Evolutionary conservation across 2,113 vertebrate species (phyloP), one percentile per base, ranked within the genome.

Genomic region (Procavia capensis): DNA sequence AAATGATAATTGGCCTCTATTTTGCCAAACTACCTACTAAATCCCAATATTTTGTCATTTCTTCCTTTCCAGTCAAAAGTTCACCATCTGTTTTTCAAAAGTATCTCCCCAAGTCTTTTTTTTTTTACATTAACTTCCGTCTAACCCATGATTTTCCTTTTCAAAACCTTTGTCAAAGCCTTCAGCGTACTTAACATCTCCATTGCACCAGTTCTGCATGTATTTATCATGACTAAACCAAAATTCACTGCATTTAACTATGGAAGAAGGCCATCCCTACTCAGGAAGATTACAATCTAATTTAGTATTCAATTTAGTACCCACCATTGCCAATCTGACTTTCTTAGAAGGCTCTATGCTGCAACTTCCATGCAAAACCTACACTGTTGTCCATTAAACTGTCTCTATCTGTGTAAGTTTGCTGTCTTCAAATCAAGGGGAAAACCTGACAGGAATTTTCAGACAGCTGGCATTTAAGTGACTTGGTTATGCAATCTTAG

Each of bases 11-110:
- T 96, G 34, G 36, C 89, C 36, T 80, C 82, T 29, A 75, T 91
- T 93, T 92, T 43, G 22, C 22, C 11, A 29, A 54, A 81, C 14
- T 25, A 64, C 31, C 72, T 68, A 70, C 57, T 64, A 6, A 66
- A 90, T 31, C 20, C 39, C 70, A 47, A 3, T n/a, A 41, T 83
- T 89, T 75, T 91, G 31, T 34, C 82, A 36, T 80, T 93, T 81
- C 8, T 83, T 89, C 50, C 43, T 74, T 22, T 54, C 36, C 41
- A 80, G 25, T 88, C 70, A 83, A 50, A 96, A 81, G 27, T 88
- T 93, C 93, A 90, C 36, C n/a, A 85, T 13, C 36, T 87, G 43
- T 89, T 90, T 94, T 86, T 70, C 43, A 94, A 92, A 87, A 80
- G 6, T 41, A 80, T 93, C n/a, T n/a, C 93, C 57, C 14, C 47